Base-by-base conservation (phyloP, 2,888 invertebrate species). In the Petrolisthes manimaculis region DNA sequence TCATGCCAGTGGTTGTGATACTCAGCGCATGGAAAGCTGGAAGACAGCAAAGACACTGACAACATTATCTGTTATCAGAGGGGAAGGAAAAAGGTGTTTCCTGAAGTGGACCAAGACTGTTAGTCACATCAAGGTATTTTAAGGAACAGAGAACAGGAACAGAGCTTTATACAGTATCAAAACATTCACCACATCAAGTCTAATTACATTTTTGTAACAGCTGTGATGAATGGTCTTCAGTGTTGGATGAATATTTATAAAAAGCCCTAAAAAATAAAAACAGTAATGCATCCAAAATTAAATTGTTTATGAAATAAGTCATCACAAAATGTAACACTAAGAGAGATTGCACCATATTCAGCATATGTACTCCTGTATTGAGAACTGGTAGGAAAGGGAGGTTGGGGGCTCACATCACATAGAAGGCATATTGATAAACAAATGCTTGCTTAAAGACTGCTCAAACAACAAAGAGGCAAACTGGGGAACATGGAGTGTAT, bases 401-500 rank as follows among this genome's bases (percentile, higher is more conserved):
- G 37, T 24, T 9, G 14, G 79, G 79, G 80, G 61, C 21, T 61
- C 24, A 80, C n/a, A 80, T 56, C 56, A 80, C 56, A 78, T 56
- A 61, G 24, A 54, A 24, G 80, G 56, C 56, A 80, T 61, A 56
- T 56, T 37, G 37, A 78, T 78, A 80, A 54, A 61, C 61, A 61
- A 61, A 18, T 12, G 12, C 61, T 61, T 12, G 18, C 61, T 61
- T 61, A 12, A 61, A 12, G 12, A 61, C 18, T 12, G 61, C 61
- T 61, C 61, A 18, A 9, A 61, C 61, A 61, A 61, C 61, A 61
- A 61, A 61, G 61, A 61, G 61, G 86, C 71, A 75, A 53, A 81
- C 61, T 75, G 74, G 86, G 86, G 82, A 81, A 86, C 82, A 81
- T 75, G 82, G 71, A 86, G 86, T 86, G 81, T 82, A 86, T 82